Base-by-base conservation (phyloP, 2,113 vertebrate genomes). In the Lophura nycthemera region DNA sequence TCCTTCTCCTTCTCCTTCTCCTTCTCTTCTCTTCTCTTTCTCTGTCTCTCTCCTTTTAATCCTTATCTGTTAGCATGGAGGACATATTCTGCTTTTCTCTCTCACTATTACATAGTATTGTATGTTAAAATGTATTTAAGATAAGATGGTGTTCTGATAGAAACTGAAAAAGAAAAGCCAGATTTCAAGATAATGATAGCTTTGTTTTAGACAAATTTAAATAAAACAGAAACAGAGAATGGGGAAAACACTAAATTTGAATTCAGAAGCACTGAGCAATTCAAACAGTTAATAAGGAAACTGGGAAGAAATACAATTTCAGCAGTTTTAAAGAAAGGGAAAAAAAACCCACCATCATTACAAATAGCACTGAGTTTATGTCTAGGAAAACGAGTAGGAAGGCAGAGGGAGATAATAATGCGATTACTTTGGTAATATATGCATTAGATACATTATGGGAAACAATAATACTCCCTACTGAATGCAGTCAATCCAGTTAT, bases 351-450 rank as follows among this genome's bases (percentile, higher is more conserved):
- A 10, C 5, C 56, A 94, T 45, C 75, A 93, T 96, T 97, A 93
- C 86, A 97, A 96, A 97, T 89, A 96, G 85, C 93, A 92, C 78
- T 76, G n/a, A n/a, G 83, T 97, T 96, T 98, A 86, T 84, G 96
- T 97, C 90, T 97, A 96, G 86, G 87, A 95, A 97, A 97, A 93
- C 90, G 97, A 97, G 96, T 96, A 94, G 95, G 73, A 95, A 96
- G 80, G 89, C 67, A 65, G 83, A 86, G 94, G 82, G 93, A 97
- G 96, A 98, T 97, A 97, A 97, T 97, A 98, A 98, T 98, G 97
- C 96, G 97, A 98, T 98, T 98, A 98, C 95, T 96, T 97, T 96
- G 94, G 97, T 98, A 98, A 98, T 98, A 98, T 98, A 98, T 98
- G 97, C 98, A 98, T 98, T 98, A 98, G 97, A 96, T 98, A 98